These are phyloP conservation scores for Cuculus canorus DNA, from an alignment of 2,797 vertebrate genomes.

Conservation along the genomic window DNA sequence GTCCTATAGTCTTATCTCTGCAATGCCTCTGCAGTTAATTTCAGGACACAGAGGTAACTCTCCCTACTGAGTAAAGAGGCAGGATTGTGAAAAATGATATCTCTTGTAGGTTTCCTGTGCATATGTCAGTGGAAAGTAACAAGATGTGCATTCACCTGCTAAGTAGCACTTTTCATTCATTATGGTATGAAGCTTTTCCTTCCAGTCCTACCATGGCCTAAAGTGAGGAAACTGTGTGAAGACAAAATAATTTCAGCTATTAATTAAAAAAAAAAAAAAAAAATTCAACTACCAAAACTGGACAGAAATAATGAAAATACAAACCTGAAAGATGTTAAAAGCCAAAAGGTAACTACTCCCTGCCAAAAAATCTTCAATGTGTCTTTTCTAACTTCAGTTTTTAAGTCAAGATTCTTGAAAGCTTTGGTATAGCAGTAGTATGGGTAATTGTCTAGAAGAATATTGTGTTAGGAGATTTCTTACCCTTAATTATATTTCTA, in stretches of 20 bases:
- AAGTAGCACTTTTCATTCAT: not conserved
- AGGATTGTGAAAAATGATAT: not conserved
- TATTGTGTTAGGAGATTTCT: not conserved
- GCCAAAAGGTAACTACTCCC: not conserved
- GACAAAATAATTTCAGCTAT: not conserved
- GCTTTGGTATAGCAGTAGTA: not conserved
- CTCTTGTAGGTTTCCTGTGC: not conserved
- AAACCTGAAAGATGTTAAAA: not conserved
- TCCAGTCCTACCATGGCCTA: not conserved
- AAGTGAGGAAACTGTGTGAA: not conserved
- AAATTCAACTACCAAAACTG: not conserved
- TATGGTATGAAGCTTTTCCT: not conserved
- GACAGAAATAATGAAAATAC: not conserved
- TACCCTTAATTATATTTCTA: not conserved
- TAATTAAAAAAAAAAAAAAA: not conserved
- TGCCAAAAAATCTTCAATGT: accelerated
- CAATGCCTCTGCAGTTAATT: not conserved
- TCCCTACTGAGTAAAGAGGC: not conserved
- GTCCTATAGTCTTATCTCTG: not conserved
- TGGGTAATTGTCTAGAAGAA: not conserved
- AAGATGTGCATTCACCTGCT: accelerated
- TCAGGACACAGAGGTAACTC: not conserved
- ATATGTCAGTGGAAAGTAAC: not conserved
- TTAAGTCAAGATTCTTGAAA: not conserved
- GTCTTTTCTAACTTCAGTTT: not conserved